Conservation (phyloP, 64 coral and sea anemone species). For the Montipora capricornis region DNA sequence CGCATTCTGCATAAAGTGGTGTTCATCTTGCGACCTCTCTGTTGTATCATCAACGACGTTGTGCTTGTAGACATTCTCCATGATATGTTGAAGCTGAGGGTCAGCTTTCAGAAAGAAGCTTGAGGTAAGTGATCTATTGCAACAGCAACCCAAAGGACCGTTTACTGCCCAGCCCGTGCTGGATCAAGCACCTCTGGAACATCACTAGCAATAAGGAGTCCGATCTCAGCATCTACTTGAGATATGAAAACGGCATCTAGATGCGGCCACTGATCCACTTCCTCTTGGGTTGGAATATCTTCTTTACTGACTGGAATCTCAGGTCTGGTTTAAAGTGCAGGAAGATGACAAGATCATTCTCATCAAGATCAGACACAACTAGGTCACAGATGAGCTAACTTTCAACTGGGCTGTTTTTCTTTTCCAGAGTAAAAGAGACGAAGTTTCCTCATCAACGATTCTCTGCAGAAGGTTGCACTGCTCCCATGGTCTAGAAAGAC, state of each 20-base stretch:
- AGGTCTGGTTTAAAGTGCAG: no score
- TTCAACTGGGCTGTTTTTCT: neutral
- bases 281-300: no score
- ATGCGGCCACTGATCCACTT: neutral
- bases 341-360: neutral
- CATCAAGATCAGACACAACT: neutral
- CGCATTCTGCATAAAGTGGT: neutral
- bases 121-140: neutral
- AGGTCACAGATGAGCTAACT: neutral
- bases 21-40: conserved; percentile 2
- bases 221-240: no score
- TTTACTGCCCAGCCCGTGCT: neutral
- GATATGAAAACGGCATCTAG: no score
- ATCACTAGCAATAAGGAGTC: no score
- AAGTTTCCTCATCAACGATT: conserved; percentile 9
- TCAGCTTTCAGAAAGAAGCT: neutral
- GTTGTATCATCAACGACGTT: neutral
- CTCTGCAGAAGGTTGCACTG: neutral
- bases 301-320: no score
- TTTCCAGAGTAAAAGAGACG: neutral
- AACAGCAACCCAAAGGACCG: neutral
- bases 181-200: no score
- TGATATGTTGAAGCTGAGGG: neutral
- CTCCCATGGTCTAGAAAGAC: neutral
- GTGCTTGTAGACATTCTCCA: conserved; percentile 9